Evolutionary conservation across 1,140 invertebrate genomes (phyloP).

Genomic region (Popillia japonica): DNA sequence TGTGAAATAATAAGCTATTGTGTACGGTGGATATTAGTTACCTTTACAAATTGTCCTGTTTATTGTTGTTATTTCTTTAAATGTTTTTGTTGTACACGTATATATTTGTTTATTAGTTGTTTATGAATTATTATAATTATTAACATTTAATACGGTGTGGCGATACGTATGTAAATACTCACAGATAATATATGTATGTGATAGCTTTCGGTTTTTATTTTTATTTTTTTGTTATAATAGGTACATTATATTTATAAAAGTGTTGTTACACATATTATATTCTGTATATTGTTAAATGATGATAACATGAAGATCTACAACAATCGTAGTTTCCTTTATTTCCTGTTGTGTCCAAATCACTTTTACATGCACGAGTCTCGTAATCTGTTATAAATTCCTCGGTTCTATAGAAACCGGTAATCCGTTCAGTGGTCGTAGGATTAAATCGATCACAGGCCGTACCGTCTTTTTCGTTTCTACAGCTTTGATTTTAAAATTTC

Average conservation of each 20-base stretch:
- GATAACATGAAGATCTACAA: too few species aligned
- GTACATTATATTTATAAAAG: too few species aligned
- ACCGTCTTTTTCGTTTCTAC: slow-evolving; percentile 67
- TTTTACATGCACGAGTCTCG: neutral
- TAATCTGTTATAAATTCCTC: slow-evolving; percentile 47
- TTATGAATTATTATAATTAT: too few species aligned
- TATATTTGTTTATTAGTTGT: neutral
- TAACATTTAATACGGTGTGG: too few species aligned
- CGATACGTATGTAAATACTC: too few species aligned
- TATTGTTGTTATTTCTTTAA: neutral
- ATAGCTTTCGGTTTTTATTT: too few species aligned
- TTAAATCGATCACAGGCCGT: slow-evolving; percentile 64
- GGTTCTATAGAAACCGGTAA: slow-evolving; percentile 62
- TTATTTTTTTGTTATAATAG: too few species aligned
- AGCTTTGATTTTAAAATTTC: slow-evolving; percentile 69
- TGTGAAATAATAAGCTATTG: neutral
- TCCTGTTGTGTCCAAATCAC: too few species aligned
- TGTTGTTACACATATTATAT: too few species aligned
- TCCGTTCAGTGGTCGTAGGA: slow-evolving; percentile 67
- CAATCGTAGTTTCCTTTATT: too few species aligned
- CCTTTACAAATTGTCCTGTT: neutral
- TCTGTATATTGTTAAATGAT: too few species aligned
- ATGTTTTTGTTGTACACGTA: neutral
- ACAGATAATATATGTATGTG: too few species aligned
- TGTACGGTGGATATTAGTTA: slow-evolving; percentile 23